A percentile compares a stretch with the other conserved stretches of the same genome.
Conservation (phyloP, 2,888 invertebrate species). For the Eilema depressum region DNA sequence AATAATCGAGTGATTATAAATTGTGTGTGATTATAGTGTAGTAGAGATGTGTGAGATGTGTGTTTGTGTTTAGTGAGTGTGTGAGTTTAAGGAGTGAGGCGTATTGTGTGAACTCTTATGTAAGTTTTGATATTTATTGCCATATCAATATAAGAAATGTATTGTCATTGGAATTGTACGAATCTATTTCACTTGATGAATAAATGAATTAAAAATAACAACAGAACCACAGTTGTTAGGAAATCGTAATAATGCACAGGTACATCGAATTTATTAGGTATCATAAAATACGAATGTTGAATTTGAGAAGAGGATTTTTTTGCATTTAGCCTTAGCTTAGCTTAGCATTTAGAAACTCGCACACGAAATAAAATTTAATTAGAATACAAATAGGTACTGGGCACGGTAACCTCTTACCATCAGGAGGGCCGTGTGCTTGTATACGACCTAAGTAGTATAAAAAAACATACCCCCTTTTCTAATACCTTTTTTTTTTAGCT, state of each 20-base stretch:
- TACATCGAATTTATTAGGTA: neutral
- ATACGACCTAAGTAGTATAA: too few relatives aligned
- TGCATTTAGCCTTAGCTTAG: too few relatives aligned
- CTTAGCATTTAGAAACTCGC: neutral
- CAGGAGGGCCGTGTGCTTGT: too few relatives aligned
- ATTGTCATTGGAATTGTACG: conserved; percentile 18
- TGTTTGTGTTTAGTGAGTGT: conserved; percentile 29
- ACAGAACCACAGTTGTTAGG: neutral
- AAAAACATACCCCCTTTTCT: neutral
- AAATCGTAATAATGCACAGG: neutral
- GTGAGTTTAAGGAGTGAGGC: conserved; percentile 25
- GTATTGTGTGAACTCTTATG: conserved; percentile 34
- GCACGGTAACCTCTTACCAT: too few relatives aligned
- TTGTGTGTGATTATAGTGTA: conserved; percentile 33
- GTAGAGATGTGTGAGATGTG: conserved; percentile 26
- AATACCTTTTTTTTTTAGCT: neutral
- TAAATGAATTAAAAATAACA: too few relatives aligned
- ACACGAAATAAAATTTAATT: neutral
- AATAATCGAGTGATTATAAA: conserved; percentile 35
- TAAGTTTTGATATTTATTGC: conserved; percentile 35
- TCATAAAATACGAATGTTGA: neutral
- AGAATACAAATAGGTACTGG: too few relatives aligned
- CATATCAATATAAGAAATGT: neutral
- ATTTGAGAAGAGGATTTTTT: neutral
- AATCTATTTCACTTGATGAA: neutral